Percentiles rank a stretch among this genome's conserved stretches.
phyloP scores from a whole-genome alignment of 2,113 vertebrate genomes.

The Grammomys surdaster region DNA sequence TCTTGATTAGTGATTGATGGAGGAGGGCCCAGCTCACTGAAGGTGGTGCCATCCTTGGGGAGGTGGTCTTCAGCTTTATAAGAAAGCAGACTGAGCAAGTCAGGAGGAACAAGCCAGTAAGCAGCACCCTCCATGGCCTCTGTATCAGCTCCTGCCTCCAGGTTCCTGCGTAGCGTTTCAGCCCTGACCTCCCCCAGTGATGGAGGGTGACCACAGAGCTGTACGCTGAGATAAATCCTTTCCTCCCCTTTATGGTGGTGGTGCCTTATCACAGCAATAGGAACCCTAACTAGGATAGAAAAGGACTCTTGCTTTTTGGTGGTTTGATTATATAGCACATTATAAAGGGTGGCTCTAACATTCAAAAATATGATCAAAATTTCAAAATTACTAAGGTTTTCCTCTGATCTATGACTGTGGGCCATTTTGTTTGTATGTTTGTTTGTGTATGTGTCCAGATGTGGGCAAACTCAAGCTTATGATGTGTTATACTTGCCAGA shows the following conservation, averaged over 20 bases:
- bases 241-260: neutral
- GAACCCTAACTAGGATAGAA: neutral
- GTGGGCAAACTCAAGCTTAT: neutral
- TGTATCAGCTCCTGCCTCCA: neutral
- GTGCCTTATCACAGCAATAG: neutral
- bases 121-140: neutral
- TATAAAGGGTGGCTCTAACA: neutral
- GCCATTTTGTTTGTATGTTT: neutral
- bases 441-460: slow-evolving; percentile 16
- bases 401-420: neutral
- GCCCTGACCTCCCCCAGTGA: neutral
- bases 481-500: neutral
- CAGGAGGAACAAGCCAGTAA: neutral
- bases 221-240: neutral
- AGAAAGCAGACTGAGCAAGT: neutral
- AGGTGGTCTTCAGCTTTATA: neutral
- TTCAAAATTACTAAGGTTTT: neutral
- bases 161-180: neutral
- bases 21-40: fast-evolving
- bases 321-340: neutral
- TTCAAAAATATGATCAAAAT: neutral
- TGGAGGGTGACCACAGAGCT: neutral
- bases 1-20: neutral
- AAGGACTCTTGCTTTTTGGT: neutral
- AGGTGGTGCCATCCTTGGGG: neutral